Percentiles rank a stretch among this genome's conserved stretches.
Evolutionary conservation across 2,888 invertebrate genomes (phyloP).

Genomic region (Aleiodes leptofemur): DNA sequence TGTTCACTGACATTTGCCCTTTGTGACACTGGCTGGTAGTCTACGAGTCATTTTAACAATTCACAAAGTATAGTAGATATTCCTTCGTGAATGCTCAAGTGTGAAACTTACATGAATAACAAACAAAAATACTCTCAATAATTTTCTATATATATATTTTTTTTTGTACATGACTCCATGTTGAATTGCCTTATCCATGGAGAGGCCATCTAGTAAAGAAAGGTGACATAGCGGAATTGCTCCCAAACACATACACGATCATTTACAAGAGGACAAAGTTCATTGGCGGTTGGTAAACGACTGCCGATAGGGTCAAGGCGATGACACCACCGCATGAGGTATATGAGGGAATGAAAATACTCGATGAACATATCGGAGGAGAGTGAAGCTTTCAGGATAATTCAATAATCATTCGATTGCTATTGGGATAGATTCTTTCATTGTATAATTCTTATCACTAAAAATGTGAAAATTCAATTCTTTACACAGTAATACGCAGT

Average conservation of each 20-base stretch:
- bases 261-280: constrained; percentile 45
- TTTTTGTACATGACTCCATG: constrained; percentile 45
- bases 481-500: background rate
- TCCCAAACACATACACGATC: constrained; percentile 25
- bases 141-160: constrained; percentile 36
- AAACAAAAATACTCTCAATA: too few relatives aligned
- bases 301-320: constrained; percentile 43
- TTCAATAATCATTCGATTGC: constrained; percentile 13
- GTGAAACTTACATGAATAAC: background rate
- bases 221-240: constrained; percentile 36
- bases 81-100: background rate
- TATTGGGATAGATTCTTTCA: background rate
- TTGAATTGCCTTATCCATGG: constrained; percentile 36
- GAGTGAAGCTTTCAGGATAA: constrained; percentile 17
- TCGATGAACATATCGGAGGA: constrained; percentile 31
- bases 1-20: constrained; percentile 24
- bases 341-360: background rate
- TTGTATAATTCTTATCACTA: constrained; percentile 14
- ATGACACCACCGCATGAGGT: constrained; percentile 14
- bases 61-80: background rate
- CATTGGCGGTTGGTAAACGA: constrained; percentile 35
- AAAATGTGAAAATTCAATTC: background rate
- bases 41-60: background rate
- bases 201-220: background rate
- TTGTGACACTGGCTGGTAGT: background rate